phyloP scores from a whole-genome alignment of 2,113 vertebrate genomes.

The Stegostoma tigrinum region DNA sequence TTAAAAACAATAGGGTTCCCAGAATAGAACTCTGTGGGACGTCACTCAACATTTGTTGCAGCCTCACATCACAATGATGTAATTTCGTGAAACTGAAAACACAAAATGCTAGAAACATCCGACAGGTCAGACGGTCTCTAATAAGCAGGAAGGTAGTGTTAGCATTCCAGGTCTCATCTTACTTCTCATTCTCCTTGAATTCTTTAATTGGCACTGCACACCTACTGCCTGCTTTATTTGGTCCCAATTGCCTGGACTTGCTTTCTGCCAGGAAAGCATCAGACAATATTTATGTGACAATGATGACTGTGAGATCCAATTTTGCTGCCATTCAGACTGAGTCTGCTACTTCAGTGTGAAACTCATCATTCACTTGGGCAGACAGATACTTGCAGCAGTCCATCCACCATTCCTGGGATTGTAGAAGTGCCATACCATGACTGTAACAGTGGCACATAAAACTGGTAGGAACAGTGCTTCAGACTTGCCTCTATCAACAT shows the following conservation, averaged over 20 bases:
- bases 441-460: background rate
- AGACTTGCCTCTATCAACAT: background rate
- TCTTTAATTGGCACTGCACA: background rate
- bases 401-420: background rate
- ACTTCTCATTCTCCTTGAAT: background rate
- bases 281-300: background rate
- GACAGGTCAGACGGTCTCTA: background rate
- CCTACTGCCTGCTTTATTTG: background rate
- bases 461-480: background rate
- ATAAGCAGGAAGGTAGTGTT: background rate
- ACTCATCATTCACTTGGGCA: background rate
- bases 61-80: background rate
- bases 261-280: background rate
- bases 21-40: background rate
- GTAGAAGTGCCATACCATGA: background rate
- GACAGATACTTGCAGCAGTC: too few relatives aligned
- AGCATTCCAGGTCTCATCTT: background rate
- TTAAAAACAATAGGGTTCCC: conserved; percentile 31
- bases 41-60: background rate
- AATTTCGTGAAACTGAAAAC: background rate
- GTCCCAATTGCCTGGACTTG: background rate
- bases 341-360: too few relatives aligned
- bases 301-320: background rate
- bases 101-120: background rate
- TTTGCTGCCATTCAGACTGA: background rate